A percentile compares a stretch with the other conserved stretches of the same genome.
Evolutionary conservation across 2,797 vertebrate genomes (phyloP).

Genomic region (Gymnocypris eckloni): DNA sequence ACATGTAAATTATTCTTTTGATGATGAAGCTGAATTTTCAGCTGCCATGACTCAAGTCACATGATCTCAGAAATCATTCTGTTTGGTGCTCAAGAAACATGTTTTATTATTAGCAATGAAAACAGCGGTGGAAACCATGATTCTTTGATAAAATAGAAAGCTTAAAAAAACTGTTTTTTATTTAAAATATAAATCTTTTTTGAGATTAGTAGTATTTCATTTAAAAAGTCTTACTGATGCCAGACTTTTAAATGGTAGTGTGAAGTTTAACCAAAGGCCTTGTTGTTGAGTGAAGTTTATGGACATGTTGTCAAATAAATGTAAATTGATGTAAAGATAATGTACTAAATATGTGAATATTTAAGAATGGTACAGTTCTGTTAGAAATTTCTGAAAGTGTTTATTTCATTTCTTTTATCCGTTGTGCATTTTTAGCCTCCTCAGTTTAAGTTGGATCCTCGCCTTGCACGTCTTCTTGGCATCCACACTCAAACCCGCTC

Average conservation of each 20-base stretch:
- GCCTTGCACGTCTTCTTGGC: slow-evolving; percentile 93
- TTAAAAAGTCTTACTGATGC: background rate
- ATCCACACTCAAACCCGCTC: slow-evolving; percentile 98
- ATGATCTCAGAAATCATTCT: background rate
- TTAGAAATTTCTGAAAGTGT: background rate
- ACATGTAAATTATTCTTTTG: background rate
- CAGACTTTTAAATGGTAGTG: background rate
- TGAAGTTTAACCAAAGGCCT: background rate
- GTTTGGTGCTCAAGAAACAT: background rate
- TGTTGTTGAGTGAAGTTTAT: background rate
- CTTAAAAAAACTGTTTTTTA: background rate
- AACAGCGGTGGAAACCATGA: background rate
- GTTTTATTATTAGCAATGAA: background rate
- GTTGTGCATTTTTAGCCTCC: slow-evolving; percentile 82
- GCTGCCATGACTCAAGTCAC: background rate
- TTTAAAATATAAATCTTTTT: background rate
- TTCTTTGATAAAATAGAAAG: background rate
- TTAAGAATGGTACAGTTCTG: background rate
- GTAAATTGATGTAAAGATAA: background rate
- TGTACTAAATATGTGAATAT: background rate
- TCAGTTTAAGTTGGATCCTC: slow-evolving; percentile 97
- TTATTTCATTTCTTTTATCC: slow-evolving; percentile 13
- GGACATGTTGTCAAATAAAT: background rate
- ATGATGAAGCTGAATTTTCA: background rate
- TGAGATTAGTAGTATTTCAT: background rate